These are phyloP conservation scores for Agelas oroides DNA, from an alignment of 37 sponge, comb jelly and placozoan species.

Conservation along the genomic window DNA sequence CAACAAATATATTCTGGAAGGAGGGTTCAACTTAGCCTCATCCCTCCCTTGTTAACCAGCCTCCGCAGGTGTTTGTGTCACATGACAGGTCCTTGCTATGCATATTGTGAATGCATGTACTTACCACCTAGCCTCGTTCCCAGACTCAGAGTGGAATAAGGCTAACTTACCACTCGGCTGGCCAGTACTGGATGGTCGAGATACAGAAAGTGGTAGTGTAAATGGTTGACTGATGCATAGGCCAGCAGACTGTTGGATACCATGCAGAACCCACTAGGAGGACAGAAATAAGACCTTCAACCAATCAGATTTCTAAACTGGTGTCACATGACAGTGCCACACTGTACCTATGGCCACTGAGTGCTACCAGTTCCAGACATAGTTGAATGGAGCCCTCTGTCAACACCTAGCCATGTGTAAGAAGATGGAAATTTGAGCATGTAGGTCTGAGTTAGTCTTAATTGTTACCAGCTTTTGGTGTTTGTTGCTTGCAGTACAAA, in stretches of 20 bases:
- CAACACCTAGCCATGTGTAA: slow-evolving; percentile 27
- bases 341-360: slow-evolving; percentile 58
- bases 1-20: too few relatives aligned
- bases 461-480: too few relatives aligned
- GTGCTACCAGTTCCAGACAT: slow-evolving; percentile 58
- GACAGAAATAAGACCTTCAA: background rate
- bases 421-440: background rate
- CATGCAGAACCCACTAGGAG: slow-evolving; percentile 64
- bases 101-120: too few relatives aligned
- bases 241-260: slow-evolving; percentile 83
- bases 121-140: background rate
- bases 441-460: too few relatives aligned
- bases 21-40: too few relatives aligned
- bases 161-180: slow-evolving; percentile 49
- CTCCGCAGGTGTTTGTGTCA: too few relatives aligned
- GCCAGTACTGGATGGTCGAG: slow-evolving; percentile 41
- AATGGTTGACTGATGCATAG: slow-evolving; percentile 89
- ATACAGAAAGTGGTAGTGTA: slow-evolving; percentile 81
- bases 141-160: background rate
- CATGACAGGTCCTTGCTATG: too few relatives aligned
- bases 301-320: too few relatives aligned
- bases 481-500: too few relatives aligned
- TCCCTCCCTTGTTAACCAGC: too few relatives aligned
- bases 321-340: too few relatives aligned
- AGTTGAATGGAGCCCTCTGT: slow-evolving; percentile 55